phyloP scores from a whole-genome alignment of 1,140 invertebrate species.

The Meteorus sp. region DNA sequence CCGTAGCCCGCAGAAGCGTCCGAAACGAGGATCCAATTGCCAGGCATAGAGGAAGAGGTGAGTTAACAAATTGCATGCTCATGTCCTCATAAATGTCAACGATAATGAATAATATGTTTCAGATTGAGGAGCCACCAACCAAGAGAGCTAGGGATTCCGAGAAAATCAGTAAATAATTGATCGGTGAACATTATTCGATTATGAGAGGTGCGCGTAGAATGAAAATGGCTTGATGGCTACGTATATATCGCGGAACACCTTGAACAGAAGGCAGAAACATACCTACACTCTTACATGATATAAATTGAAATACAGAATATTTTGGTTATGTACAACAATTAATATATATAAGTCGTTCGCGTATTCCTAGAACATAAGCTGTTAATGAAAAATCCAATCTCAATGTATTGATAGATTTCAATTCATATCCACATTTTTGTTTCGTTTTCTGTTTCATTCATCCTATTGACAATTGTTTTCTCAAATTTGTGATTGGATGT shows the following conservation, averaged over 20 bases:
- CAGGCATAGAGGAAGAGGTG: conserved; percentile 69
- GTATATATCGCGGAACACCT: too few species aligned
- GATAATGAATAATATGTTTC: conserved; percentile 30
- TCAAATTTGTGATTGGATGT: too few species aligned
- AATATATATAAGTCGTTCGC: conserved; percentile 53
- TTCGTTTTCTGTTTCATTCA: conserved; percentile 13
- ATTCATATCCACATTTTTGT: conserved; percentile 6
- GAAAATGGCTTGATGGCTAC: conserved; percentile 13
- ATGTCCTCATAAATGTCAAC: neutral
- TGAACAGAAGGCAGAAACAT: conserved; percentile 19
- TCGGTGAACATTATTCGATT: conserved; percentile 36
- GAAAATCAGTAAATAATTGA: conserved; percentile 56
- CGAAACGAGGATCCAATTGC: conserved; percentile 74
- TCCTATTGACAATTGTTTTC: conserved; percentile 1
- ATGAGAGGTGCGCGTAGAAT: conserved; percentile 36
- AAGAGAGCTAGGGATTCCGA: conserved; percentile 56
- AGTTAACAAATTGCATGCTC: conserved; percentile 27
- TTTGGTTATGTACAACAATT: conserved; percentile 56
- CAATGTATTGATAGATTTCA: conserved; percentile 29
- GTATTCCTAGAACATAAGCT: conserved; percentile 50
- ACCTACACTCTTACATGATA: conserved; percentile 48
- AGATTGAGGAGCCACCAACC: conserved; percentile 56
- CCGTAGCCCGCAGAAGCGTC: conserved; percentile 75
- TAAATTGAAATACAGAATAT: conserved; percentile 57
- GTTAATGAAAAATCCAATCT: conserved; percentile 43